phyloP scores from a whole-genome alignment of 2,113 vertebrate genomes.

The Aegotheles bennettii region DNA sequence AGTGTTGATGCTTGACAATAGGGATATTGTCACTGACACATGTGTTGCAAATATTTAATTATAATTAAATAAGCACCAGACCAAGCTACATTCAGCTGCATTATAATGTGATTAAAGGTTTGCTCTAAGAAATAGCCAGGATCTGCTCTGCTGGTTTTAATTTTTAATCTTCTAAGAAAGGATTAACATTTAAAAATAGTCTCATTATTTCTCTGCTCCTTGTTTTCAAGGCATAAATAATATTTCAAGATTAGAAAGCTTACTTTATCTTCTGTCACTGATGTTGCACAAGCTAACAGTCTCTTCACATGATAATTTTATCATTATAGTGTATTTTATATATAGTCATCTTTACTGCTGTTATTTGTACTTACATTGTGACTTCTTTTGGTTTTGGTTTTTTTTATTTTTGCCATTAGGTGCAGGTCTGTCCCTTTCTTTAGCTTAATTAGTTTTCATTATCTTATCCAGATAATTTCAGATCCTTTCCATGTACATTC shows the following conservation, averaged over 20 bases:
- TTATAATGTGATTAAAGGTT: constrained; percentile 62
- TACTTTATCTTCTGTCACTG: neutral
- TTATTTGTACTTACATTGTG: neutral
- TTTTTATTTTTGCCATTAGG: neutral
- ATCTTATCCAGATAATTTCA: neutral
- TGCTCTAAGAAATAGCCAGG: constrained; percentile 34
- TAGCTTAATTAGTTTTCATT: neutral
- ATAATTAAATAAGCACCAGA: constrained; percentile 41
- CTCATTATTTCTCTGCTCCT: constrained; percentile 21
- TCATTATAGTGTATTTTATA: neutral
- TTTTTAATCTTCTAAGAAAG: constrained; percentile 59
- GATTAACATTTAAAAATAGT: constrained; percentile 44
- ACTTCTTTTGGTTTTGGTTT: neutral
- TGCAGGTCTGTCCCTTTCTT: neutral
- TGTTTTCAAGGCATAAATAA: constrained; percentile 17
- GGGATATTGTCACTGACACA: neutral
- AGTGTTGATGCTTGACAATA: neutral
- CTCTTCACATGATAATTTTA: neutral
- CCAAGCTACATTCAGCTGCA: neutral
- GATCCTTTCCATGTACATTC: neutral
- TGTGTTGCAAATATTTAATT: constrained; percentile 37
- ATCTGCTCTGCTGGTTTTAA: constrained; percentile 49
- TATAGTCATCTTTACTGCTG: neutral
- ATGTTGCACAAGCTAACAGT: neutral
- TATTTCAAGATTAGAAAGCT: constrained; percentile 7